Percentiles rank a stretch among this genome's conserved stretches.
Evolutionary conservation across 2,113 vertebrate genomes (phyloP).

Genomic region (Sciurus niger): DNA sequence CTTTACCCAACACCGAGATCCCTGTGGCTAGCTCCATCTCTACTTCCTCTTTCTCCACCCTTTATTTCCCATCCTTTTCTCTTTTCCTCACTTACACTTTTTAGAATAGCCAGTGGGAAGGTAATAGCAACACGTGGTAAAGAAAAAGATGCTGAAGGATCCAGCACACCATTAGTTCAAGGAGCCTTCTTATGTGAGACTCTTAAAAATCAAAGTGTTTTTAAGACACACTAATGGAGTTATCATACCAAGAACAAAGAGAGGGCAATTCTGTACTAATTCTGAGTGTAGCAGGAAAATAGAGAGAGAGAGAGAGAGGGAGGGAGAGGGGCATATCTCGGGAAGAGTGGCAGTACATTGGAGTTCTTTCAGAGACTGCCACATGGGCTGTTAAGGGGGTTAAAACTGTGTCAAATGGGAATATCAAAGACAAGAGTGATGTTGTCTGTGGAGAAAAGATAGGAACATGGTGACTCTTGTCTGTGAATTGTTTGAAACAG

Average conservation of each 20-base stretch:
- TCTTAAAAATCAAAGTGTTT: background rate
- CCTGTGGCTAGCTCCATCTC: background rate
- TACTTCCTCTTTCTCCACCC: background rate
- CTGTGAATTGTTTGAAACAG: background rate
- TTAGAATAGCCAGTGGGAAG: background rate
- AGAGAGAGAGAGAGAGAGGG: background rate
- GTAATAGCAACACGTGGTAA: background rate
- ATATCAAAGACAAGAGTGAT: background rate
- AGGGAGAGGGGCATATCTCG: background rate
- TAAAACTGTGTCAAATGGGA: background rate
- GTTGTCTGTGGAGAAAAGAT: background rate
- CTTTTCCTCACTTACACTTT: background rate
- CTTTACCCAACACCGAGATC: background rate
- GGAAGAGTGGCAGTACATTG: background rate
- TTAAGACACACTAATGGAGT: background rate
- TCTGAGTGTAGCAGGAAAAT: background rate
- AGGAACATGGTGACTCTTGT: background rate
- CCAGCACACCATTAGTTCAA: background rate
- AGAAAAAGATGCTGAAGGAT: background rate
- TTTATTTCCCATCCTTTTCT: background rate
- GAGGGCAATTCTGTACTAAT: background rate
- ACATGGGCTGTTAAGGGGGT: background rate
- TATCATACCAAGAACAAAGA: background rate
- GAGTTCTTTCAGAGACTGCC: background rate
- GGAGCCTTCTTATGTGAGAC: background rate